A percentile compares a stretch with the other conserved stretches of the same genome.
phyloP scores from a whole-genome alignment of 1,140 invertebrate genomes.

The Dysdera silvatica region DNA sequence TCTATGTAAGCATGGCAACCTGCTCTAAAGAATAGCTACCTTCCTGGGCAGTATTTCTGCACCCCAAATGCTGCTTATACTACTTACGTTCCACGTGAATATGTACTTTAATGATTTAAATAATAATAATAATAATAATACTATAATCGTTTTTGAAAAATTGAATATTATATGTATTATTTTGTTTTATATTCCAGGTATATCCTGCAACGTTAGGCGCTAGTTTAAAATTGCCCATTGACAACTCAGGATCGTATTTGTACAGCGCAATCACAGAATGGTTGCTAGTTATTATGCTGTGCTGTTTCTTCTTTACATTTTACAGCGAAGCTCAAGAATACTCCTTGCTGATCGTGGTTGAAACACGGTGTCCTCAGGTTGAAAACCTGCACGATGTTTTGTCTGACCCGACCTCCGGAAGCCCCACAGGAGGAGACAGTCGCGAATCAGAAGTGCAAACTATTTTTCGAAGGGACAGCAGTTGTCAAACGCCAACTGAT shows the following conservation, averaged over 20 bases:
- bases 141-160: no score
- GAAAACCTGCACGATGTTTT: no score
- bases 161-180: no score
- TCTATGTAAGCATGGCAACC: no score
- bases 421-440: slow-evolving; percentile 1
- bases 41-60: no score
- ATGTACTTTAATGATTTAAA: no score
- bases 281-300: slow-evolving; percentile 13
- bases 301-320: slow-evolving; percentile 23
- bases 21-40: no score
- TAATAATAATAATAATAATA: no score
- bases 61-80: no score
- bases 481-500: slow-evolving; percentile 11
- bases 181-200: no score
- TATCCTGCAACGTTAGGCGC: slow-evolving; percentile 13
- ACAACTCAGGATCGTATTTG: slow-evolving; percentile 9
- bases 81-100: no score
- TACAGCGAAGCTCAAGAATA: slow-evolving; percentile 13
- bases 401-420: background rate
- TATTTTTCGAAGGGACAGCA: slow-evolving; percentile 14
- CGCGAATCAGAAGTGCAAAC: slow-evolving; percentile 13
- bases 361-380: slow-evolving; percentile 6
- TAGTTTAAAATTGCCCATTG: slow-evolving; percentile 16
- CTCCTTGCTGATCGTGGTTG: slow-evolving; percentile 9
- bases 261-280: slow-evolving; percentile 10